Evolutionary conservation across 2,113 vertebrate genomes (phyloP), one percentile per base, ranked within the genome.

Genomic region (Bostrychus sinensis): DNA sequence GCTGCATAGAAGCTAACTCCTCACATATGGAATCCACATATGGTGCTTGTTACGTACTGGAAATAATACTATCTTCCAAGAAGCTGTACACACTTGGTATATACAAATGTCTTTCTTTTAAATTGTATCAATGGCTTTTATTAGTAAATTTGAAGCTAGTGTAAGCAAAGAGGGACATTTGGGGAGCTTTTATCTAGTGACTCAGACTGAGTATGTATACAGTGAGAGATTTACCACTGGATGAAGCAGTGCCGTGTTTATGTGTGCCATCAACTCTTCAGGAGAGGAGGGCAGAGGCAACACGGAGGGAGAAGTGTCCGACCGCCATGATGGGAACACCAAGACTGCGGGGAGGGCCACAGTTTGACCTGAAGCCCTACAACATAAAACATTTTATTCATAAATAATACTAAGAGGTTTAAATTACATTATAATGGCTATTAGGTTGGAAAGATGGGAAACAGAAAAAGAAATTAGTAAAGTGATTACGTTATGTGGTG

Each of bases 301-400:
- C 0, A 81, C 0, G 1, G 92, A 45, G 50, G 88, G 71, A 43
- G 80, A 82, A 66, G 89, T 59, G 3, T 58, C 68, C 19, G 1
- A 58, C 62, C 56, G 78, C 70, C 91, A 48, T 0, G 83, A 88
- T 8, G 88, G 91, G 62, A 91, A 91, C 9, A 95, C 84, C 65
- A 98, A 77, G 16, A 97, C 70, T 7, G 89, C 93, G 23, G 96
- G 96, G 10, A 93, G 92, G 32, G 82, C 69, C 48, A 89, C 83
- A 0, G 63, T 20, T 2, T 93, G 93, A 48, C 90, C 93, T 20
- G 20, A 79, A 65, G 93, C 92, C 84, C 97, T 99, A 78, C 3
- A 70, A 53, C 25, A 48, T 20, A 11, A 23, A 4, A 34, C 32
- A 34, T 10, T 34, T 7, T 8, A 34, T 11, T 22, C 8, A 10